Base-by-base conservation (phyloP, 92 coral and sea anemone genomes). In the Pocillopora grandis region DNA sequence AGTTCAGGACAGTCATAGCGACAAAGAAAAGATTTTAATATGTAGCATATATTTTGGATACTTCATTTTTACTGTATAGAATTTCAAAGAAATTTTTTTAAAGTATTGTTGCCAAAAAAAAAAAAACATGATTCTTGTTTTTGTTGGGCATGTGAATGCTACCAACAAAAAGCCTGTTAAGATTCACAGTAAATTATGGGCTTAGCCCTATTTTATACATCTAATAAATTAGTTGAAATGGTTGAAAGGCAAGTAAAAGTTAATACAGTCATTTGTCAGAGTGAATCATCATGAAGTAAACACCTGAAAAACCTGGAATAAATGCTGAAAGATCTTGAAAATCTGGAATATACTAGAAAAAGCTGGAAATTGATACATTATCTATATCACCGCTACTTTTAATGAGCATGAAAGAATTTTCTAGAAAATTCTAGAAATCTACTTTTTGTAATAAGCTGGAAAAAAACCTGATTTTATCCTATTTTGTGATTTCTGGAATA, bases 401-500 rank as follows among this genome's bases (percentile, higher is more conserved):
- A 74, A 12, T 1, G 77, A 48, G 19, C 8, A 7, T 17, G n/a
- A 62, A 23, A 55, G 77, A 56, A 55, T 21, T 36, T 49, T 48
- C 77, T 72, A 14, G 77, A 52, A 72, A 74, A 74, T 7, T 55
- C 63, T 56, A 55, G 33, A 56, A 55, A 6, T 42, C 42, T 17
- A 33, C 20, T 11, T 49, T 10, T 9, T 59, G 37, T 2, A 76
- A 76, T n/a, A 77, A 77, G 80, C 80, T 77, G 57, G 49, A 42
- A 42, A 42, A 42, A 6, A n/a, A 6, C 49, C 49, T 42, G 67
- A 60, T 57, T 76, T 76, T 18, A 60, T 76, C 68, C 57, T 57
- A 60, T 35, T 17, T 16, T 59, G 27, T 76, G 69, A 76, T 60
- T 76, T 61, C 80, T 76, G 80, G 70, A 77, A 77, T 52, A 55